These are phyloP conservation scores for Belgica antarctica DNA, from an alignment of 2,888 invertebrate species.

Conservation along the genomic window DNA sequence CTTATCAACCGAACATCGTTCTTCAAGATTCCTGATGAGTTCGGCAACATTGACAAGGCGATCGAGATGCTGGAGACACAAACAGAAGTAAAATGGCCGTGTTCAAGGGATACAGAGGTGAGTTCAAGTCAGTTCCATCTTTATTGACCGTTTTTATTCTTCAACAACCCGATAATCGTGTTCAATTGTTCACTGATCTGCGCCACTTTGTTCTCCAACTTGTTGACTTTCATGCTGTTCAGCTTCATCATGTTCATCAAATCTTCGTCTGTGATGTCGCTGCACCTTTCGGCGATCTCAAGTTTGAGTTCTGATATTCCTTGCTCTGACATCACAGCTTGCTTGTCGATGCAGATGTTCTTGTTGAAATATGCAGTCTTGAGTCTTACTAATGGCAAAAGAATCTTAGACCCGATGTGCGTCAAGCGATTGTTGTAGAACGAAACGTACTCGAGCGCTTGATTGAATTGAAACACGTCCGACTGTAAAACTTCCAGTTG, in stretches of 20 bases:
- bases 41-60: slow-evolving; percentile 50
- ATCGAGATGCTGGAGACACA: slow-evolving; percentile 48
- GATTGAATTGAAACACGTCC: slow-evolving; percentile 9
- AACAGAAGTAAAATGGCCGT: slow-evolving; percentile 49
- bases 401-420: slow-evolving; percentile 34
- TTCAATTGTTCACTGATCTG: slow-evolving; percentile 1
- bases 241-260: slow-evolving; percentile 18
- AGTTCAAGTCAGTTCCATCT: slow-evolving; percentile 22
- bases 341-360: slow-evolving; percentile 42
- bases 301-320: slow-evolving; percentile 22
- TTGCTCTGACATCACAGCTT: slow-evolving; percentile 12
- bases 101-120: slow-evolving; percentile 50
- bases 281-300: slow-evolving; percentile 29
- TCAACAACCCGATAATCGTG: background rate
- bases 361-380: slow-evolving; percentile 37
- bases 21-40: slow-evolving; percentile 51
- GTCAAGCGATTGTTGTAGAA: slow-evolving; percentile 30
- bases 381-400: background rate
- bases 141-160: too few relatives aligned
- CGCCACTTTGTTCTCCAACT: background rate
- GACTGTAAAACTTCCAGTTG: slow-evolving; percentile 16
- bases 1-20: slow-evolving; percentile 53
- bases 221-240: background rate
- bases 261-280: slow-evolving; percentile 39
- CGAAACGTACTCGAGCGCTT: slow-evolving; percentile 28